Base-by-base conservation (phyloP, 1,140 invertebrate genomes). In the Calycopis cecrops region DNA sequence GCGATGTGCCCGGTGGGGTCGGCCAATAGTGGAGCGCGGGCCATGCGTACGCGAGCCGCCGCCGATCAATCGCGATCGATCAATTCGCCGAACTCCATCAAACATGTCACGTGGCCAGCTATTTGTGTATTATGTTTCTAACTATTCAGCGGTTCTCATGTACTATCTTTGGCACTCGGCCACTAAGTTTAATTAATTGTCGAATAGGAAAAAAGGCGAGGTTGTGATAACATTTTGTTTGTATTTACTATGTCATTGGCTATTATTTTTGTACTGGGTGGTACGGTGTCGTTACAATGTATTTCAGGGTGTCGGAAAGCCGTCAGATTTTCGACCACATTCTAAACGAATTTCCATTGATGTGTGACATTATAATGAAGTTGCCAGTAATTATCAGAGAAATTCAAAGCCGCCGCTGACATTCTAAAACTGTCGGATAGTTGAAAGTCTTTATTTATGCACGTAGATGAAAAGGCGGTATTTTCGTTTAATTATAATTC, bases 41-140 rank as follows among this genome's bases (percentile, higher is more conserved):
- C 35, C 59, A 69, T 67, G 71, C 70, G 69, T 73, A 67, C 59
- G 48, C 63, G 57, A 61, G 35, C 54, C 60, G 73, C 69, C 73
- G 69, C 73, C 81, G 58, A 78, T 85, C 79, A 78, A 76, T 75
- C 69, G 63, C 67, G 62, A 76, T 73, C 78, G 73, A 85, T 76
- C 67, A 68, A 82, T 84, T 68, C 72, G 76, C 78, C 75, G n/a
- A 77, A 67, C 73, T 65, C 14, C 34, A 47, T 50, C 49, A 12
- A 33, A 33, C 52, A 54, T 38, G 38, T 28, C 40, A 44, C 40
- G 40, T 17, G 35, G 35, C 40, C 14, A 9, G 9, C 35, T 9
- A 44, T 16, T 44, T 6, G 40, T 37, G 9, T 37, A 37, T 28
- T 28, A 28, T 28, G 21, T 28, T 28, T 2, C 21, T 28, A 11